These are phyloP conservation scores for Zaprionus camerounensis DNA, from an alignment of 1,140 invertebrate genomes.

Conservation along the genomic window DNA sequence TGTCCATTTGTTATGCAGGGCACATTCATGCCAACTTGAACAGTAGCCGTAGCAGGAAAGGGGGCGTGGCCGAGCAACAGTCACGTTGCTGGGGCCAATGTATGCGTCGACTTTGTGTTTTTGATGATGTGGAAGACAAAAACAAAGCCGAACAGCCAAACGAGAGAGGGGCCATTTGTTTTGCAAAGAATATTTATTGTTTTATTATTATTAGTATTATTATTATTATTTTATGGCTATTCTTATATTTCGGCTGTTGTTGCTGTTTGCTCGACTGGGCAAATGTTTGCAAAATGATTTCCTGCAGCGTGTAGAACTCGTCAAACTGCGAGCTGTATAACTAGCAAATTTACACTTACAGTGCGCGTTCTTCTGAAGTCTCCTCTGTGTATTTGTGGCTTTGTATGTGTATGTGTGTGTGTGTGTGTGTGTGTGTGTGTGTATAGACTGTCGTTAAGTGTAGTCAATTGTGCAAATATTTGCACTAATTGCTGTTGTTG, in stretches of 20 bases:
- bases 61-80: slow-evolving; percentile 10
- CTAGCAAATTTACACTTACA: slow-evolving; percentile 77
- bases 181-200: slow-evolving; percentile 58
- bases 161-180: slow-evolving; percentile 61
- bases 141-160: slow-evolving; percentile 25
- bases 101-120: slow-evolving; percentile 11
- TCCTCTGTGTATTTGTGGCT: slow-evolving; percentile 18
- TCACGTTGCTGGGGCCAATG: slow-evolving; percentile 27
- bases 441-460: slow-evolving; percentile 19
- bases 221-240: slow-evolving; percentile 49
- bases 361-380: slow-evolving; percentile 57
- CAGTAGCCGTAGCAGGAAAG: slow-evolving; percentile 30
- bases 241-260: slow-evolving; percentile 21
- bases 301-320: slow-evolving; percentile 59
- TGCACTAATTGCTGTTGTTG: slow-evolving; percentile 34
- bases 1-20: slow-evolving; percentile 66
- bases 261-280: slow-evolving; percentile 10
- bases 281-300: slow-evolving; percentile 54
- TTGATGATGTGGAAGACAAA: slow-evolving; percentile 48
- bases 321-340: slow-evolving; percentile 60
- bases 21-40: slow-evolving; percentile 34
- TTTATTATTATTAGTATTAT: slow-evolving; percentile 51
- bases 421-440: slow-evolving; percentile 2
- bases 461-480: slow-evolving; percentile 49
- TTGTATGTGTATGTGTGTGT: neutral